These are phyloP conservation scores for Fringilla coelebs DNA, from an alignment of 2,797 vertebrate genomes.

Conservation along the genomic window DNA sequence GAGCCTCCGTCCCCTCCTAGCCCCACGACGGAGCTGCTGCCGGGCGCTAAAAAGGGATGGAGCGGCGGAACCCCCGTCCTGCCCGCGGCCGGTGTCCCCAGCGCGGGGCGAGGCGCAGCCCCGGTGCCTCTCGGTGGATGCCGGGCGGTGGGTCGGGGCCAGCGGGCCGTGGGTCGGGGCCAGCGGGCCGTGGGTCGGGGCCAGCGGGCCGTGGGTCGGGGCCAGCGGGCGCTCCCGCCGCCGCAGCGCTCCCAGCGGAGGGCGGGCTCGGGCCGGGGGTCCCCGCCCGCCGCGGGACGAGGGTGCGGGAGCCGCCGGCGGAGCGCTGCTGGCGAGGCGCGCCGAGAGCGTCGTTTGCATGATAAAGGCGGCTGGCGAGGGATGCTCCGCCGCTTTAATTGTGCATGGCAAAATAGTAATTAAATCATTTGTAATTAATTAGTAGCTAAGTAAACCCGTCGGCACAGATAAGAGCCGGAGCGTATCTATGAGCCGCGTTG, in stretches of 20 bases:
- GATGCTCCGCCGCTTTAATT: slow-evolving; percentile 37
- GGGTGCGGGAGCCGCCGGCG: background rate
- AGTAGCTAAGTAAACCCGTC: slow-evolving; percentile 49
- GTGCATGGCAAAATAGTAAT: slow-evolving; percentile 64
- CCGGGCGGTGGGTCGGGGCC: no score
- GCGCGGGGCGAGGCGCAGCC: background rate
- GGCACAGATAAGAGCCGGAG: background rate
- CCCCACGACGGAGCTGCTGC: background rate
- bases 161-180: background rate
- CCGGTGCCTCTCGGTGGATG: background rate
- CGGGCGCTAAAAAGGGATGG: background rate
- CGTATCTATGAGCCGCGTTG: background rate
- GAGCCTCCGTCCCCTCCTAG: background rate
- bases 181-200: no score
- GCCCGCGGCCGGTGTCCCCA: no score
- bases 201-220: background rate
- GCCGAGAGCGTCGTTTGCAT: background rate
- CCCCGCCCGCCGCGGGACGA: background rate
- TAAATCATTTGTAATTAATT: slow-evolving; percentile 71
- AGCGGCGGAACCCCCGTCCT: background rate
- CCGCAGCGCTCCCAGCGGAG: background rate
- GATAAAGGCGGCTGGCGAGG: slow-evolving; percentile 30
- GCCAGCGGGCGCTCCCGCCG: background rate
- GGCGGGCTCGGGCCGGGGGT: background rate
- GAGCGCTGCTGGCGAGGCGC: background rate